These are phyloP conservation scores for Chirona hameri DNA, from an alignment of 2,888 invertebrate species.

Conservation along the genomic window DNA sequence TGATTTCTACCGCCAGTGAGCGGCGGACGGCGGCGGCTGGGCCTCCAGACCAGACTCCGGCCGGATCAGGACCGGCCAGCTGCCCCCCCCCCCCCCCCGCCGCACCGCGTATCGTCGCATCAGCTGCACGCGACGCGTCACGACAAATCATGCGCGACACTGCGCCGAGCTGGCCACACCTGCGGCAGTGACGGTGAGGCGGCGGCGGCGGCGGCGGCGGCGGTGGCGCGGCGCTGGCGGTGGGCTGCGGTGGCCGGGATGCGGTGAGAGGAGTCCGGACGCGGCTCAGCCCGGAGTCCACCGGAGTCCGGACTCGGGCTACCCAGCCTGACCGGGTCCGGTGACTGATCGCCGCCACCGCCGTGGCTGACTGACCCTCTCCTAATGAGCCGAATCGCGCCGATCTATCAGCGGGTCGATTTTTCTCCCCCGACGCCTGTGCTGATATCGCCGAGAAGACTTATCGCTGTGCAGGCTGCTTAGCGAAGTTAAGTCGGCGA, in stretches of 20 bases:
- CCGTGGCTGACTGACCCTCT: neutral
- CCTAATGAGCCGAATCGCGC: neutral
- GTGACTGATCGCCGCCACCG: neutral
- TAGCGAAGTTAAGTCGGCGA: neutral
- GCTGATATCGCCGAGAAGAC: neutral
- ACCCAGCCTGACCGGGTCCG: neutral
- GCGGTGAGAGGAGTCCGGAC: too few relatives aligned
- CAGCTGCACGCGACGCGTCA: neutral
- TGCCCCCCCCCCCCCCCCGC: neutral
- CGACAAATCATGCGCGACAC: neutral
- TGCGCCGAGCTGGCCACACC: too few relatives aligned
- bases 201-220: too few relatives aligned
- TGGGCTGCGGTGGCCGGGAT: too few relatives aligned
- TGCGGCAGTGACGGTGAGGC: too few relatives aligned
- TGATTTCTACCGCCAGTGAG: too few relatives aligned
- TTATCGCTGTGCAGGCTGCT: neutral
- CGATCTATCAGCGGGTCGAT: neutral
- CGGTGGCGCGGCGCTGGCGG: too few relatives aligned
- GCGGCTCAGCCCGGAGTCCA: too few relatives aligned
- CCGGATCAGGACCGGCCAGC: neutral
- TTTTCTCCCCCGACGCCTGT: neutral
- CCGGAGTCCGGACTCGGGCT: too few relatives aligned
- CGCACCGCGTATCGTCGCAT: neutral
- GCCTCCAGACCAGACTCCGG: neutral
- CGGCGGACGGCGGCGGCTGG: too few relatives aligned